These are phyloP conservation scores for Echinops telfairi DNA, from an alignment of 2,113 vertebrate genomes.

Conservation along the genomic window DNA sequence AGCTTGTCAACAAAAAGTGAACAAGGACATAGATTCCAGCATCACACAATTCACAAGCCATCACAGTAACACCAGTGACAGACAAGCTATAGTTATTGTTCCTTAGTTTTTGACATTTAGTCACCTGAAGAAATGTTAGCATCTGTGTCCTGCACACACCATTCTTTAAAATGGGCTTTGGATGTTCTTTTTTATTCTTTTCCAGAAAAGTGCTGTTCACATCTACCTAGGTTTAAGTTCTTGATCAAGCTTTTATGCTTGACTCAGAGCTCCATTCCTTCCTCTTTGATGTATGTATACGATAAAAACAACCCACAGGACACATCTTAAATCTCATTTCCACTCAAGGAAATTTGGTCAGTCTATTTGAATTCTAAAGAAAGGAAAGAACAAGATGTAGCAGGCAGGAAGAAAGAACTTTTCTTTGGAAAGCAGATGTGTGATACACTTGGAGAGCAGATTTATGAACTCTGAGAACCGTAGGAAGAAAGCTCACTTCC, in stretches of 20 bases:
- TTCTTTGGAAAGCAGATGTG: background rate
- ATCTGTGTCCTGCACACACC: background rate
- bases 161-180: background rate
- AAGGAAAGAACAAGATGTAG: background rate
- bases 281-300: background rate
- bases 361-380: background rate
- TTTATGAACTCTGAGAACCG: background rate
- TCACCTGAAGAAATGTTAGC: background rate
- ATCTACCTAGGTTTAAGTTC: background rate
- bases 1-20: too few species aligned
- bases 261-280: background rate
- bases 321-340: background rate
- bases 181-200: background rate
- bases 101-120: background rate
- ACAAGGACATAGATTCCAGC: too few species aligned
- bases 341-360: background rate
- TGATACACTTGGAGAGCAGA: background rate
- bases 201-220: background rate
- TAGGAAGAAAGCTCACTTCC: background rate
- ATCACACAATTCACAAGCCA: too few species aligned
- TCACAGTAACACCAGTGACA: too few species aligned
- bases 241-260: background rate
- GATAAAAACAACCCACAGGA: background rate
- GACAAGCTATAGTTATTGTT: background rate
- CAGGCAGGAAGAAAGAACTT: background rate